phyloP scores from a whole-genome alignment of 1,140 invertebrate species.

The Bombus ignitus region DNA sequence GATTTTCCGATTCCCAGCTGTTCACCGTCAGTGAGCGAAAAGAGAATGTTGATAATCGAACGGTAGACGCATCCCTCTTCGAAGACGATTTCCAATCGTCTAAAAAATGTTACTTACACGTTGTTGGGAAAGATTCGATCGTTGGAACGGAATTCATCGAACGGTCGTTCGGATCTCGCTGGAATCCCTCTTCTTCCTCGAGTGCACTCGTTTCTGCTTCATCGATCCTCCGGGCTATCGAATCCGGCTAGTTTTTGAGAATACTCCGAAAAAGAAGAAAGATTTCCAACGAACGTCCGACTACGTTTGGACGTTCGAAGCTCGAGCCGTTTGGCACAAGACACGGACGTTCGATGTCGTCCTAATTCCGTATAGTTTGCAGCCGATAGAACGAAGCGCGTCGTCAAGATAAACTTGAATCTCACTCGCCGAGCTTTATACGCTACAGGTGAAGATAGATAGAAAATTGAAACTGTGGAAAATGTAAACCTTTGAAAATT shows the following conservation, averaged over 20 bases:
- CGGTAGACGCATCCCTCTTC: not conserved
- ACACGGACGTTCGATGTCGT: not conserved
- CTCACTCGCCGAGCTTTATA: not conserved
- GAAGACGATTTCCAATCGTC: not conserved
- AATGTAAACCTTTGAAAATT: not conserved
- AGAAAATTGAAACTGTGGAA: not conserved
- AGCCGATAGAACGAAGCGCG: not conserved
- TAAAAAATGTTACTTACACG: not conserved
- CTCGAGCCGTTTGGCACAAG: not conserved
- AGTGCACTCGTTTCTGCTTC: not conserved
- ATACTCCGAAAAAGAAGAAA: too few species aligned
- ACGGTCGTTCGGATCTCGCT: not conserved
- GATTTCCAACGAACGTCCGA: not conserved
- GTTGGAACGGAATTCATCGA: not conserved
- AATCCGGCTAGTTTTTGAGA: not conserved
- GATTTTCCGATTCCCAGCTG: constrained; percentile 1
- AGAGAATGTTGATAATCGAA: constrained; percentile 3
- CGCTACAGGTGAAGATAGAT: not conserved
- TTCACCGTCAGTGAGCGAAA: not conserved
- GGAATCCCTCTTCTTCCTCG: not conserved
- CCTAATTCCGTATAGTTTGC: not conserved
- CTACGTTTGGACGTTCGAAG: not conserved
- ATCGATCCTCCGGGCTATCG: not conserved
- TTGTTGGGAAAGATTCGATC: not conserved
- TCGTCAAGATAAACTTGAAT: not conserved